A percentile compares a stretch with the other conserved stretches of the same genome.
These are phyloP conservation scores for Apaloderma vittatum DNA, from an alignment of 2,113 vertebrate genomes.

Conservation along the genomic window DNA sequence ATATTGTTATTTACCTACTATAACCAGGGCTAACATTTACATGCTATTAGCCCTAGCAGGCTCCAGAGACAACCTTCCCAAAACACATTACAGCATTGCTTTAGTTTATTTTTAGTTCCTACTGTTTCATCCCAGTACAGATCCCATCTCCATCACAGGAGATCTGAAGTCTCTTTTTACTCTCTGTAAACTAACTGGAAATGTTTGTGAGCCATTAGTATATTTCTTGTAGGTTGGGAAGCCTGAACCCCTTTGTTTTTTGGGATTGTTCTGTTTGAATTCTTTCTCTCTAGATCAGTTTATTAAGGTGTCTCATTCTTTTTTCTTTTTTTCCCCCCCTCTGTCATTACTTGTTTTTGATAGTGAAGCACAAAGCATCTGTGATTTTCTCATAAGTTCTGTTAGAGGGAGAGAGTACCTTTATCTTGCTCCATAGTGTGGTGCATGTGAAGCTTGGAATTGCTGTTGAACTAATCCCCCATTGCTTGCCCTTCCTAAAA, in stretches of 20 bases:
- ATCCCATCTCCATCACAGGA: not conserved
- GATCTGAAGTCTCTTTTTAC: not conserved
- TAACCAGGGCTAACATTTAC: not conserved
- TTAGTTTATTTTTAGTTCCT: not conserved
- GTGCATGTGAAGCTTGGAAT: not conserved
- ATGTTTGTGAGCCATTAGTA: not conserved
- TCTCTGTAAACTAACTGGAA: not conserved
- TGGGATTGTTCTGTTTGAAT: not conserved
- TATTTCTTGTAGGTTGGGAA: not conserved
- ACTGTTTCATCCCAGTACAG: not conserved
- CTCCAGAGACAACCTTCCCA: not conserved
- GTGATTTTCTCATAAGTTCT: not conserved
- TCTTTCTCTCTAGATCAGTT: not conserved
- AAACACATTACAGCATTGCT: not conserved
- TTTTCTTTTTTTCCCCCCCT: not conserved
- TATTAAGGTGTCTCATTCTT: not conserved
- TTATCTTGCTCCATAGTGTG: not conserved
- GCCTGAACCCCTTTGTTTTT: not conserved
- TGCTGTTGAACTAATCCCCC: not conserved
- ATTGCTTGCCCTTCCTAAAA: not conserved
- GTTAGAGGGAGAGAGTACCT: not conserved
- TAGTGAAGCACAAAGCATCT: not conserved
- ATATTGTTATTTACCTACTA: not conserved
- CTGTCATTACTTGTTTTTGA: not conserved
- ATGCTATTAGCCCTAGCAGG: not conserved